Base-by-base conservation (phyloP, 2,888 invertebrate genomes). In the Hemistola chrysoprasaria region DNA sequence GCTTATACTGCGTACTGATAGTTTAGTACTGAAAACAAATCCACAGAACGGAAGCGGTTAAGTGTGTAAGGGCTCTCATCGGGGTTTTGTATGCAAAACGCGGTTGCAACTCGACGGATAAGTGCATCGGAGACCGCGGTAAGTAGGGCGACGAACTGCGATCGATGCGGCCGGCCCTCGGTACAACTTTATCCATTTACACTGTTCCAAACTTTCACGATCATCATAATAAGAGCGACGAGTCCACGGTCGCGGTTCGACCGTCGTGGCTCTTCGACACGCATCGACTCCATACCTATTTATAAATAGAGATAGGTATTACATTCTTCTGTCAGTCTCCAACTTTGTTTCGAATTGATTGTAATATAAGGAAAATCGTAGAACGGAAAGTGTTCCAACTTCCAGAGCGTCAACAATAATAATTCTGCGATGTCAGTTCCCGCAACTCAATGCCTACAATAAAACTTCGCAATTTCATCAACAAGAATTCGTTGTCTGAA, bases 141-240 rank as follows among this genome's bases (percentile, higher is more conserved):
- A 87, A 86, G 85, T 87, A 86, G 87, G 85, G 73, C 87, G 85
- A 84, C 87, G 86, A 87, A 86, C 87, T 83, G 76, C 83, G 86
- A 86, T 86, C 87, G 87, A 87, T 87, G 79, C 70, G 71, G 64
- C 59, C 75, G 77, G 77, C 81, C 80, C 82, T 80, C 83, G 59
- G 71, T 61, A 75, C 81, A 83, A 84, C 81, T 86, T 84, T 82
- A 83, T 82, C 79, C 86, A 82, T 85, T 85, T 79, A 76, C 80
- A 85, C 73, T 69, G 78, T 69, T 70, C 74, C 77, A 75, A 84
- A 84, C 82, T 82, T 83, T 75, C 69, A 68, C 79, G 78, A 82
- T 81, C 77, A 82, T 81, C 77, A 80, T 72, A 81, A 77, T 76
- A 77, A 65, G 59, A 65, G 62, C 62, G 62, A 52, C 57, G 49